A percentile compares a stretch with the other conserved stretches of the same genome.
Evolutionary conservation across 2,888 invertebrate species (phyloP).

Genomic region (Agrotis exclamationis): DNA sequence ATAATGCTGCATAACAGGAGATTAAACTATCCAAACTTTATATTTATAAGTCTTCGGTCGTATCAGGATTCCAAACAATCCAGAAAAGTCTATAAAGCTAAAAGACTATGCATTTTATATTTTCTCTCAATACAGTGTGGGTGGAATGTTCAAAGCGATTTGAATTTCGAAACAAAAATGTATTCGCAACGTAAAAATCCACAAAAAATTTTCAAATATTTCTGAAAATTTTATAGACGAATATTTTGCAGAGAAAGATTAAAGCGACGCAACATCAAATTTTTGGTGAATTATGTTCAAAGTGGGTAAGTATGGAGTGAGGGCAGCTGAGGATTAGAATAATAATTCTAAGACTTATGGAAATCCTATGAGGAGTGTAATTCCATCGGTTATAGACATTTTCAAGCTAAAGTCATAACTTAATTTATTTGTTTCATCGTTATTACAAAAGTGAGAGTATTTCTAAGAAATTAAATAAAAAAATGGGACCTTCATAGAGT

Average conservation of each 20-base stretch:
- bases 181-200: constrained; percentile 3
- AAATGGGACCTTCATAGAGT: background rate
- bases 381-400: background rate
- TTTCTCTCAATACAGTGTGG: background rate
- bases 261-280: background rate
- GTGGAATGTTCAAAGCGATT: constrained; percentile 18
- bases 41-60: background rate
- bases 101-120: constrained; percentile 5
- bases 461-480: background rate
- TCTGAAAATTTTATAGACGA: background rate
- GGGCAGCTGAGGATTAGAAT: background rate
- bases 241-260: background rate
- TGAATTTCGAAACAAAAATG: constrained; percentile 9
- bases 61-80: constrained; percentile 17
- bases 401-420: background rate
- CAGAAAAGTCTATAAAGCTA: background rate
- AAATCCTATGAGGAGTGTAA: background rate
- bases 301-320: background rate
- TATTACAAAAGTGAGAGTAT: background rate
- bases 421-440: too few relatives aligned
- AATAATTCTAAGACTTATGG: too few relatives aligned
- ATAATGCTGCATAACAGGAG: background rate
- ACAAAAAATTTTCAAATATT: constrained; percentile 12
- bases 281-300: background rate
- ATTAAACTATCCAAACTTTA: too few relatives aligned